Conservation (phyloP, 2,113 vertebrate genomes). For the Gymnorhina tibicen region DNA sequence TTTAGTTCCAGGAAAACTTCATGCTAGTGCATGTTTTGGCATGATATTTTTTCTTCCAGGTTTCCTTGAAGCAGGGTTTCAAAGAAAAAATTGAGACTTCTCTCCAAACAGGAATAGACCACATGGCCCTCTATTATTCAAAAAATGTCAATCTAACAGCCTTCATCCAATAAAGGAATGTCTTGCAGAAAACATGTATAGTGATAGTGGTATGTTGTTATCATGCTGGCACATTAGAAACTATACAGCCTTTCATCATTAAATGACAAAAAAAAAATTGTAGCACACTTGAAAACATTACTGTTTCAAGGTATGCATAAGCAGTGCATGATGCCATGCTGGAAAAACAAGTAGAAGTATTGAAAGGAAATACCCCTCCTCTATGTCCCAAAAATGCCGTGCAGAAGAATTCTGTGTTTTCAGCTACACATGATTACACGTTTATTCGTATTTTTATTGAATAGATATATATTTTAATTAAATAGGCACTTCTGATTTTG, state of each 20-base stretch:
- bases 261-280: background rate
- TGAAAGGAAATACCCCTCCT: background rate
- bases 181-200: background rate
- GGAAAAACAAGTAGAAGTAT: background rate
- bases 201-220: background rate
- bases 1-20: background rate
- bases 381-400: background rate
- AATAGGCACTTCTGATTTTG: background rate
- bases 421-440: background rate
- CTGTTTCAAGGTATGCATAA: background rate
- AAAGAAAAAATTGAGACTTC: background rate
- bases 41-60: accelerated
- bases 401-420: background rate
- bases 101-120: background rate
- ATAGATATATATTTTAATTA: background rate
- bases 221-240: background rate
- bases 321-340: background rate
- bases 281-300: background rate
- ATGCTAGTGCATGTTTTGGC: background rate
- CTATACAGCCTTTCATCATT: background rate
- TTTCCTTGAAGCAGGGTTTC: background rate
- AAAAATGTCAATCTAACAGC: background rate
- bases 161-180: background rate
- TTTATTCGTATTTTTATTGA: background rate
- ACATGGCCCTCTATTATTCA: background rate